Evolutionary conservation across 2,888 invertebrate genomes (phyloP), one percentile per base, ranked within the genome.

Genomic region (Lithophane ornitopus): DNA sequence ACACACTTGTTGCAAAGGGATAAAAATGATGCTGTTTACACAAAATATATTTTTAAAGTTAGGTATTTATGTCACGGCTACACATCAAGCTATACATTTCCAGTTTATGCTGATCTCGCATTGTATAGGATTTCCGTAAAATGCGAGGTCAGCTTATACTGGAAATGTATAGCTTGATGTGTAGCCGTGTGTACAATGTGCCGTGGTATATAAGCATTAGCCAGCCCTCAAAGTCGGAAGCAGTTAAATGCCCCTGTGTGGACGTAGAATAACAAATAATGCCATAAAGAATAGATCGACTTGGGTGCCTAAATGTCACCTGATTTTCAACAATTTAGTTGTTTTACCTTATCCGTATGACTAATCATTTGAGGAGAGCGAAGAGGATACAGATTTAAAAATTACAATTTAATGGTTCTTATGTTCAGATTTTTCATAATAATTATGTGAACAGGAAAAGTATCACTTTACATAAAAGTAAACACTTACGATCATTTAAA

Each of bases 401-500:
- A 1, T 19, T 19, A 19, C 16, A 41, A 19, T 14, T 71, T 39
- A 7, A 26, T 41, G 7, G 41, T 41, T 8, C 6, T 11, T 12
- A 56, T 26, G 11, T 7, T 26, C 26, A 8, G 52, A 44, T 26
- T 75, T 26, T 63, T 54, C 12, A 39, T 44, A 34, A 26, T 52
- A 34, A 34, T 34, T 34, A 76, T 54, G 16, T 44, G 14, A 66
- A 65, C 77, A 66, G 77, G 46, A 77, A 56, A 58, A 22, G 11
- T 7, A 22, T 70, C 49, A 41, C 16, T 74, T 59, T n/a, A 9
- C n/a, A n/a, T 41, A 44, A 74, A 59, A 49, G 9, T 44, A 16
- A n/a, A 77, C 22, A 56, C 6, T 28, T n/a, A 22, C 22, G 46
- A 16, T 9, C 3, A 26, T 76, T 74, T 22, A 26, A 26, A 22